Evolutionary conservation across 2,888 invertebrate genomes (phyloP).

Genomic region (Elegia similella): DNA sequence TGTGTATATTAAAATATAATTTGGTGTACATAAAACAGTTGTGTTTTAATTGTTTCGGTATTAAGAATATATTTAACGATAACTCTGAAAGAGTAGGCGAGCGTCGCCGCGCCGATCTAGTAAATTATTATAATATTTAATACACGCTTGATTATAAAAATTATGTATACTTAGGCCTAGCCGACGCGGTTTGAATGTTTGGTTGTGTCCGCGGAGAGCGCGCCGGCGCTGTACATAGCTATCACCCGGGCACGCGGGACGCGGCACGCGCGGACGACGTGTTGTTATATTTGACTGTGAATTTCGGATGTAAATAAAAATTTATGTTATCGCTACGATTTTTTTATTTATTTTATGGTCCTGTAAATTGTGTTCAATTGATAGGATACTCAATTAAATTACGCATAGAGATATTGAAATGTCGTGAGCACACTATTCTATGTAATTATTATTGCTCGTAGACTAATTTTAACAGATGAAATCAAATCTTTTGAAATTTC

Average conservation of each 20-base stretch:
- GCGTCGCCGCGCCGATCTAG: slow-evolving; percentile 37
- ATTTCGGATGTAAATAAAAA: slow-evolving; percentile 80
- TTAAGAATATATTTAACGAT: slow-evolving; percentile 60
- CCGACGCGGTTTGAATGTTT: slow-evolving; percentile 37
- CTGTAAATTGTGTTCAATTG: slow-evolving; percentile 9
- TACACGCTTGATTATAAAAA: slow-evolving; percentile 39
- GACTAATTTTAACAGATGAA: neutral
- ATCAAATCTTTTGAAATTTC: neutral
- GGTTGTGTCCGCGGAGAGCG: slow-evolving; percentile 28
- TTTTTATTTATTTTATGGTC: slow-evolving; percentile 39
- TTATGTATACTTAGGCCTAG: slow-evolving; percentile 55
- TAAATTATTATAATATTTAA: slow-evolving; percentile 40
- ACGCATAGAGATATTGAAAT: slow-evolving; percentile 1
- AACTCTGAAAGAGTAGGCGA: slow-evolving; percentile 56
- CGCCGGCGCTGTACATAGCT: slow-evolving; percentile 39
- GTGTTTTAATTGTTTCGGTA: slow-evolving; percentile 68
- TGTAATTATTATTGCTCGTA: slow-evolving; percentile 13
- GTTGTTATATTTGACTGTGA: slow-evolving; percentile 75
- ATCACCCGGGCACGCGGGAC: slow-evolving; percentile 25
- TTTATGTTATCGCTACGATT: slow-evolving; percentile 72
- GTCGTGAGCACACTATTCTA: slow-evolving; percentile 11
- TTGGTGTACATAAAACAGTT: slow-evolving; percentile 69
- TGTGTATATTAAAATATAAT: slow-evolving; percentile 70
- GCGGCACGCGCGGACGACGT: slow-evolving; percentile 53
- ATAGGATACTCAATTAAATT: slow-evolving; percentile 9